phyloP scores from a whole-genome alignment of 2,113 vertebrate genomes.

The Capreolus pygargus region DNA sequence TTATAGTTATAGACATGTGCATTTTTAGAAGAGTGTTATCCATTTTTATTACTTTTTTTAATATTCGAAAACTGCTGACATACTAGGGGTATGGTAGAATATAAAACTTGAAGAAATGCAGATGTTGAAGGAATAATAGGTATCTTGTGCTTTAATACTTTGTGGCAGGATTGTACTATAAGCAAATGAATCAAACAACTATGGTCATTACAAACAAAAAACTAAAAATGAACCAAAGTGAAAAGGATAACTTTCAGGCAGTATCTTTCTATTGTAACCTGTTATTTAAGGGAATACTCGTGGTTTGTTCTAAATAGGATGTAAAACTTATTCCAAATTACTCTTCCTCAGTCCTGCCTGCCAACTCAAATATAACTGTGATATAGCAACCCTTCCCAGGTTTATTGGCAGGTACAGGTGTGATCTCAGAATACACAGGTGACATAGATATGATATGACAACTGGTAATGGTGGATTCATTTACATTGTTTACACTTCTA shows the following conservation, averaged over 20 bases:
- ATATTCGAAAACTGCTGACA: conserved; percentile 68
- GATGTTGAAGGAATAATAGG: conserved; percentile 73
- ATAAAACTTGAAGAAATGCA: conserved; percentile 76
- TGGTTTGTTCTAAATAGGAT: conserved; percentile 48
- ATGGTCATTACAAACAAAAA: conserved; percentile 85
- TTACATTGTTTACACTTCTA: conserved; percentile 69
- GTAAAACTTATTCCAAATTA: conserved; percentile 37
- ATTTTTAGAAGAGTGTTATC: conserved; percentile 73
- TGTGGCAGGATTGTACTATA: conserved; percentile 87
- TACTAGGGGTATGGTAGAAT: conserved; percentile 67
- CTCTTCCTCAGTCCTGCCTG: conserved; percentile 51
- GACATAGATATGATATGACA: conserved; percentile 29
- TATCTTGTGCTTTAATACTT: conserved; percentile 83
- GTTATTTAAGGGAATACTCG: conserved; percentile 65
- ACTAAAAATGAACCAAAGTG: conserved; percentile 84
- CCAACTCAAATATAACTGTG: conserved; percentile 54
- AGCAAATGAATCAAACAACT: conserved; percentile 84
- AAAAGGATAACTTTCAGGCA: conserved; percentile 67
- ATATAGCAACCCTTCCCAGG: conserved; percentile 22
- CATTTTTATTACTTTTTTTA: conserved; percentile 52
- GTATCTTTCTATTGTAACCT: conserved; percentile 72
- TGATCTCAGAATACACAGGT: conserved; percentile 49
- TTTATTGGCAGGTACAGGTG: neutral
- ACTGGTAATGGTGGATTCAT: conserved; percentile 57
- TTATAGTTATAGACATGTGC: conserved; percentile 71